Evolutionary conservation across 2,797 vertebrate genomes (phyloP).

Genomic region (Prionace glauca): DNA sequence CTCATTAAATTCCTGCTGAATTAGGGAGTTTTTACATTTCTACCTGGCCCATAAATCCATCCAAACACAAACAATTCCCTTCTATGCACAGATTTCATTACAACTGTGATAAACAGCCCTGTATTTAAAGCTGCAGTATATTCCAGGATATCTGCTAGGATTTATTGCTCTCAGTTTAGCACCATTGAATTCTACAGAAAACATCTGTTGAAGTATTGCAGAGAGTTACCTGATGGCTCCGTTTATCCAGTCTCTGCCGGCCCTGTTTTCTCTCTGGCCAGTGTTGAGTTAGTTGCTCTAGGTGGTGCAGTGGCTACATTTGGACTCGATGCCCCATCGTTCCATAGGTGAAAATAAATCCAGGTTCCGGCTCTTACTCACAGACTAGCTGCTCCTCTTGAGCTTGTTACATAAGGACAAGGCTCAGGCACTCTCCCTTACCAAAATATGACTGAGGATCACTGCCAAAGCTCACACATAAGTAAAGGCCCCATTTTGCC

Average conservation of each 20-base stretch:
- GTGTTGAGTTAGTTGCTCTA: too few relatives aligned
- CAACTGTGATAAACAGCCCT: slow-evolving; percentile 8
- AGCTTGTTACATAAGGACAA: background rate
- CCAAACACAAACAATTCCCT: slow-evolving; percentile 24
- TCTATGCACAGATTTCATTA: background rate
- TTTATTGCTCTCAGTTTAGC: background rate
- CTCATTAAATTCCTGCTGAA: slow-evolving; percentile 29
- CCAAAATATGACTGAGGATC: background rate
- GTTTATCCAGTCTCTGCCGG: background rate
- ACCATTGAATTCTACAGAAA: background rate
- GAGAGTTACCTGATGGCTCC: background rate
- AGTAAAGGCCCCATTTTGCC: background rate
- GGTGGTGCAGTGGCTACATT: background rate
- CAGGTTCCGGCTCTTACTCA: background rate
- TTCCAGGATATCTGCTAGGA: background rate
- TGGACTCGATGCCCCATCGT: background rate
- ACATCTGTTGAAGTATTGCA: background rate
- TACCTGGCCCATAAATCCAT: background rate
- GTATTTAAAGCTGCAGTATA: slow-evolving; percentile 14
- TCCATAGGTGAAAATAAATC: background rate
- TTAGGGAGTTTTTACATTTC: background rate
- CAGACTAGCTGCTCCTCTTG: background rate
- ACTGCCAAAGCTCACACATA: background rate
- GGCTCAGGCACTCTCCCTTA: background rate
- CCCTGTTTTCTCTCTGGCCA: background rate